Percentiles rank a stretch among this genome's conserved stretches.
Conservation (phyloP, 1,140 invertebrate species). For the Sinella curviseta region DNA sequence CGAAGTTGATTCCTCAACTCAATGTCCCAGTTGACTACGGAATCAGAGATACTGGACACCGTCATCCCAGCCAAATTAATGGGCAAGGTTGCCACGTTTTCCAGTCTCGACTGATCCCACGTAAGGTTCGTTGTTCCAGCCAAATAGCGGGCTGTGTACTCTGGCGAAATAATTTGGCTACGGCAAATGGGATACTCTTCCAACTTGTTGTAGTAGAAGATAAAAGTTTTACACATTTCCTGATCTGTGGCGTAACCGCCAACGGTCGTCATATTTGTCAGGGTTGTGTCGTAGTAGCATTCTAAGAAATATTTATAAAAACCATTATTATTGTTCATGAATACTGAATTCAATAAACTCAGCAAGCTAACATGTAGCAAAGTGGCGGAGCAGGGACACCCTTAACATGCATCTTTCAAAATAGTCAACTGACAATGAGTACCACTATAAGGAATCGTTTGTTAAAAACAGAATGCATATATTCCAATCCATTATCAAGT, state of each 20-base stretch:
- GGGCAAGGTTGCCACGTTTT: neutral
- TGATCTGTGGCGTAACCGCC: neutral
- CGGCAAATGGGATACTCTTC: neutral
- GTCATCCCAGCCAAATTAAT: neutral
- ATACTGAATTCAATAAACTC: no score
- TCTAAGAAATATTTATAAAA: no score
- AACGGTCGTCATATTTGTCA: neutral
- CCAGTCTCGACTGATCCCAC: neutral
- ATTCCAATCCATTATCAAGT: no score
- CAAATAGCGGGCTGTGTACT: neutral
- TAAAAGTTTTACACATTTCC: neutral
- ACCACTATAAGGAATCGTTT: no score
- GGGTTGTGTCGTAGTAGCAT: neutral
- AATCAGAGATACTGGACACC: neutral
- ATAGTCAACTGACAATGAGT: no score
- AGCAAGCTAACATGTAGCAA: no score
- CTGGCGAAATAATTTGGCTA: neutral
- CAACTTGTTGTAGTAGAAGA: neutral
- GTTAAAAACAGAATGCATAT: no score
- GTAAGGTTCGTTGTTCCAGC: no score
- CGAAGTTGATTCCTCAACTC: neutral
- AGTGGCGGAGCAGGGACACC: no score
- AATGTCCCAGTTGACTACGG: neutral
- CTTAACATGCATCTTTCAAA: no score
- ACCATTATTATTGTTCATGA: no score